Evolutionary conservation across 1,140 invertebrate species (phyloP).

Genomic region (Sarcophaga bullata): DNA sequence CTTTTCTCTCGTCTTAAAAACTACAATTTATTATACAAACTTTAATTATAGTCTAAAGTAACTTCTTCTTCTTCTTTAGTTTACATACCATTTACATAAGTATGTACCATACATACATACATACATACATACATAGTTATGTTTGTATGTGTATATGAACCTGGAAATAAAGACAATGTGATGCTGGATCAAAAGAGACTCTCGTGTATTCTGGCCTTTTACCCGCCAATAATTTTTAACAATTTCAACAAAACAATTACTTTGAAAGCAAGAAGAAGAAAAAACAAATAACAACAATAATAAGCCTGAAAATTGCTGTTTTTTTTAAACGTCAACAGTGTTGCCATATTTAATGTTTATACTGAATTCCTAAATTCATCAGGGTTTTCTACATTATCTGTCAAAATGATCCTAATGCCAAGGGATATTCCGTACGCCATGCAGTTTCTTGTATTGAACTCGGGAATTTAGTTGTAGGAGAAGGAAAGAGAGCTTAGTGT

Average conservation of each 20-base stretch:
- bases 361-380: no score
- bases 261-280: background rate
- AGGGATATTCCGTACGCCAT: no score
- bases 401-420: no score
- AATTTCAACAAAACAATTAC: constrained; percentile 40
- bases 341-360: background rate
- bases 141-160: background rate
- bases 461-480: no score
- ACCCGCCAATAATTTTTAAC: constrained; percentile 28
- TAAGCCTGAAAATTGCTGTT: background rate
- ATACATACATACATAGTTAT: background rate
- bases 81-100: background rate
- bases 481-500: no score
- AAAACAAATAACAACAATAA: constrained; percentile 3
- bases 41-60: no score
- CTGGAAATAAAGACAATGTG: no score
- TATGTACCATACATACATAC: background rate
- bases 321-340: no score
- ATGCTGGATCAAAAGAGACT: background rate
- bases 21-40: no score
- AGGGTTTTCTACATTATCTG: no score
- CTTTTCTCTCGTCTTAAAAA: no score
- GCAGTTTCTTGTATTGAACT: no score
- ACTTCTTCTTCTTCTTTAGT: background rate
- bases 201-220: constrained; percentile 23